Evolutionary conservation across 2,888 invertebrate species (phyloP).

Genomic region (Dorcus hopei): DNA sequence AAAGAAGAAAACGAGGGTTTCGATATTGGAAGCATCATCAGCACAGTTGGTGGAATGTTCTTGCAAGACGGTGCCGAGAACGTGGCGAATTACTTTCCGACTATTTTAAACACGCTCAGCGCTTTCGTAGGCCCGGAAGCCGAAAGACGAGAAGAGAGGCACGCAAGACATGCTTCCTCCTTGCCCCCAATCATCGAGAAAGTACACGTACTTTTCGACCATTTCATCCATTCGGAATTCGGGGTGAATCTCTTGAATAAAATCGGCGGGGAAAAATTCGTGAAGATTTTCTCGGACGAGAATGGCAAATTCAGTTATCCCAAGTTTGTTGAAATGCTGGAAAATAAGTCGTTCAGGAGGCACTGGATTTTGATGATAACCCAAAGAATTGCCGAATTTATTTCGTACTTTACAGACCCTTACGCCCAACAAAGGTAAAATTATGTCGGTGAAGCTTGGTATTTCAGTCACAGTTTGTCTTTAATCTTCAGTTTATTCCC

Average conservation of each 20-base stretch:
- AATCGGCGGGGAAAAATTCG: constrained; percentile 66
- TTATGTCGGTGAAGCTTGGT: background rate
- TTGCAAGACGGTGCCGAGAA: constrained; percentile 9
- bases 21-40: constrained; percentile 16
- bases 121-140: constrained; percentile 63
- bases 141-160: constrained; percentile 57
- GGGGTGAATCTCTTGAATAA: constrained; percentile 71
- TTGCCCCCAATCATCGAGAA: constrained; percentile 69
- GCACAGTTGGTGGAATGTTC: constrained; percentile 18
- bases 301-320: constrained; percentile 70
- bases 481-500: too few relatives aligned
- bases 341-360: constrained; percentile 75
- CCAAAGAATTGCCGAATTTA: constrained; percentile 69
- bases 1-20: constrained; percentile 16
- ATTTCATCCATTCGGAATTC: constrained; percentile 74
- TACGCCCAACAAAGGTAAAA: constrained; percentile 67
- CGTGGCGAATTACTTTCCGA: constrained; percentile 59
- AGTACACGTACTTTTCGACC: constrained; percentile 72
- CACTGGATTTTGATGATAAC: constrained; percentile 78
- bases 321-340: constrained; percentile 71
- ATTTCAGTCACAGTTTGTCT: too few relatives aligned
- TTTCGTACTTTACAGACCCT: constrained; percentile 72
- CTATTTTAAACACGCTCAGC: constrained; percentile 64
- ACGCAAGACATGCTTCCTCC: constrained; percentile 68
- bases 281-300: constrained; percentile 66